Conservation (phyloP, 64 coral and sea anemone species). For the Pocillopora damicornis region DNA sequence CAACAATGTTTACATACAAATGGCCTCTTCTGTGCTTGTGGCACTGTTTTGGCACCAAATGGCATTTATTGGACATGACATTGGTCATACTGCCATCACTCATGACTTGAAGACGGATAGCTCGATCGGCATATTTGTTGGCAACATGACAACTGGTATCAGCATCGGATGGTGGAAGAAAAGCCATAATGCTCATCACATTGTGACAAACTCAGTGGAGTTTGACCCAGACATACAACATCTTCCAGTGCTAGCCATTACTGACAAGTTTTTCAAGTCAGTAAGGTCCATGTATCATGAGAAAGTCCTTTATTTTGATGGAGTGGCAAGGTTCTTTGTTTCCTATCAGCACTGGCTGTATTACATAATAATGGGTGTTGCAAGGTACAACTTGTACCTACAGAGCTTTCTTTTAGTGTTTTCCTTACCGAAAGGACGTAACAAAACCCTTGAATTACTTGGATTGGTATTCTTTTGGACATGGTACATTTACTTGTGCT, state of each 20-base stretch:
- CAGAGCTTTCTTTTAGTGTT: conserved; percentile 84
- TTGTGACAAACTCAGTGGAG: conserved; percentile 97
- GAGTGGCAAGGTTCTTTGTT: conserved; percentile 83
- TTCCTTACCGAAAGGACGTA: conserved; percentile 55
- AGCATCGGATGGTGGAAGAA: conserved; percentile 99
- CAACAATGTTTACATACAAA: conserved; percentile 54
- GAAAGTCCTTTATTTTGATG: conserved; percentile 71
- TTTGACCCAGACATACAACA: conserved; percentile 98
- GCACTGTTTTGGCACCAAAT: conserved; percentile 95
- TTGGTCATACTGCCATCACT: conserved; percentile 83
- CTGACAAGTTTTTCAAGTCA: conserved; percentile 97
- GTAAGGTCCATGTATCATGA: conserved; percentile 88
- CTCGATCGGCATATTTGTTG: conserved; percentile 78
- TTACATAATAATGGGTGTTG: conserved; percentile 88
- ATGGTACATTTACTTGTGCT: conserved; percentile 87
- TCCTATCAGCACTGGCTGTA: conserved; percentile 85
- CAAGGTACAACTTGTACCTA: conserved; percentile 87
- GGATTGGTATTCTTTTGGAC: conserved; percentile 87
- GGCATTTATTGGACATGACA: conserved; percentile 94
- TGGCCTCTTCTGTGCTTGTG: conserved; percentile 62
- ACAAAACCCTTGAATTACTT: conserved; percentile 55
- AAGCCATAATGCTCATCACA: conserved; percentile 96
- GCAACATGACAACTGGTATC: conserved; percentile 85
- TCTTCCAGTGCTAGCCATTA: conserved; percentile 88
- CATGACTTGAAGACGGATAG: conserved; percentile 68